A percentile compares a stretch with the other conserved stretches of the same genome.
These are phyloP conservation scores for Mellivora capensis DNA, from an alignment of 2,113 vertebrate species.

Conservation along the genomic window DNA sequence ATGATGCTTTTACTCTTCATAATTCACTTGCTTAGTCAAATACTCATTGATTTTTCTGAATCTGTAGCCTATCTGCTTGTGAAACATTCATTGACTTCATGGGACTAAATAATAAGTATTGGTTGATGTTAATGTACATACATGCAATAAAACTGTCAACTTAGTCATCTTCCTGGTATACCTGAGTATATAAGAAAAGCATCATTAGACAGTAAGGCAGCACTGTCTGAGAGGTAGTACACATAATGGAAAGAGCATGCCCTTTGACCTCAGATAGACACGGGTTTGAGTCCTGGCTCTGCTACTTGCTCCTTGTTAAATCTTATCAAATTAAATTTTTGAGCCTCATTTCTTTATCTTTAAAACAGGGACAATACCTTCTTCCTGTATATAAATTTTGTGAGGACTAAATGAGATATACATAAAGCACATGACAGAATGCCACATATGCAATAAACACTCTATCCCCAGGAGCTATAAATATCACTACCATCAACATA, in stretches of 20 bases:
- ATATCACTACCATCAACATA: neutral
- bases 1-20: constrained; percentile 58
- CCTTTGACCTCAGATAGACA: neutral
- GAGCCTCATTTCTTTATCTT: neutral
- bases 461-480: neutral
- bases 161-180: constrained; percentile 39
- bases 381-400: neutral
- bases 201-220: constrained; percentile 25
- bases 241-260: neutral
- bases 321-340: neutral
- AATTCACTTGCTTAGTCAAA: constrained; percentile 66
- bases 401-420: neutral
- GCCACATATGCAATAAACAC: neutral
- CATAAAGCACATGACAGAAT: neutral
- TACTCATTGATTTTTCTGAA: constrained; percentile 71
- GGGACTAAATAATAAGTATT: constrained; percentile 52
- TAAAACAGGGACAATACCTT: neutral
- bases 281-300: constrained; percentile 12
- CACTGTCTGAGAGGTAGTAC: neutral
- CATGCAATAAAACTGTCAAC: constrained; percentile 67
- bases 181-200: neutral
- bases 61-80: constrained; percentile 61
- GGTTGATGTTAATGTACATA: constrained; percentile 68
- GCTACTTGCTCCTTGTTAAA: neutral
- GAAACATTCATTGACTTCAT: constrained; percentile 67